phyloP scores from a whole-genome alignment of 2,888 invertebrate genomes.

The Cryptocheilus praepositus region DNA sequence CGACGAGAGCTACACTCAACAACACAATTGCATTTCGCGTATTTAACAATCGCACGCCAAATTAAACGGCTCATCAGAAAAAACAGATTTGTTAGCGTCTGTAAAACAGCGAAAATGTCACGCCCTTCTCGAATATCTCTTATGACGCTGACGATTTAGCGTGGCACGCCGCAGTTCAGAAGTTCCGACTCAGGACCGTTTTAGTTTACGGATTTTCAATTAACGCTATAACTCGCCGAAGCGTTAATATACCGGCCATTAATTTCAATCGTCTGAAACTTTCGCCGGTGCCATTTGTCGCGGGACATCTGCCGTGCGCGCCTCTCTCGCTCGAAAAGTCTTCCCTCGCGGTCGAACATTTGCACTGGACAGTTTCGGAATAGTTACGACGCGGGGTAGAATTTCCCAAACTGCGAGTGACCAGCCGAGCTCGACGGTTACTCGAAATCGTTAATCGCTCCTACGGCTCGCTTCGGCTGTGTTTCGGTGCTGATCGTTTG shows the following conservation, averaged over 20 bases:
- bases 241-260: conserved; percentile 26
- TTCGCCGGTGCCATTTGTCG: conserved; percentile 47
- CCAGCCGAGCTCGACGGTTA: no score
- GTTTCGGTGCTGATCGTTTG: not conserved
- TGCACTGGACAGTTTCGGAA: conserved; percentile 35
- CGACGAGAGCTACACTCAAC: no score
- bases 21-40: no score
- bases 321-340: conserved; percentile 32
- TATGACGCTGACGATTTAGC: no score
- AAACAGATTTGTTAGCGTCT: no score
- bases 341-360: conserved; percentile 43
- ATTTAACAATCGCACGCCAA: no score
- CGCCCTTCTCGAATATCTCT: no score
- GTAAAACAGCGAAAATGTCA: no score
- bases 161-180: not conserved
- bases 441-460: no score
- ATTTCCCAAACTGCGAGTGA: conserved; percentile 10
- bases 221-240: conserved; percentile 5
- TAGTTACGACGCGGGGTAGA: conserved; percentile 14
- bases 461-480: no score
- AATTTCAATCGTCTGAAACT: conserved; percentile 50
- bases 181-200: conserved; percentile 5
- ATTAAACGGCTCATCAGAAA: no score
- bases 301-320: conserved; percentile 46
- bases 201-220: conserved; percentile 9